Evolutionary conservation across 2,113 vertebrate species (phyloP).

Genomic region (Cranoglanis bouderius): DNA sequence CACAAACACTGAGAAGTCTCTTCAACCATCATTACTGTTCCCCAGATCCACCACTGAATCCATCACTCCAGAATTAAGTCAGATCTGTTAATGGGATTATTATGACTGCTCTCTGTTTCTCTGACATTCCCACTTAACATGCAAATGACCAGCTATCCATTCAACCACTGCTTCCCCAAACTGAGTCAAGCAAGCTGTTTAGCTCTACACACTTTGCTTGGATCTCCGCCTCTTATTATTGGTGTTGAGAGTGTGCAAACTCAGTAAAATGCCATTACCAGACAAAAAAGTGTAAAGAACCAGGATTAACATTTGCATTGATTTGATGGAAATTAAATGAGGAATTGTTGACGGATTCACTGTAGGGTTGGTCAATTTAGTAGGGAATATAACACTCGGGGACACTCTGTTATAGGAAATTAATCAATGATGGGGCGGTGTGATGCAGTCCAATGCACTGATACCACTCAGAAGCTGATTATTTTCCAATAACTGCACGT

Average conservation of each 20-base stretch:
- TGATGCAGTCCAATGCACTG: neutral
- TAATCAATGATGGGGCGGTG: neutral
- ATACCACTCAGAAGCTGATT: neutral
- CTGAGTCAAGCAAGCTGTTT: neutral
- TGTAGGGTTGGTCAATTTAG: neutral
- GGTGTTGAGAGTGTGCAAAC: neutral
- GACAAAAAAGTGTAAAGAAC: neutral
- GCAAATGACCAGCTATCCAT: slow-evolving; percentile 33
- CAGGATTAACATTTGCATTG: neutral
- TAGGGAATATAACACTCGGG: neutral
- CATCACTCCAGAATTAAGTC: neutral
- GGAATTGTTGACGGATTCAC: neutral
- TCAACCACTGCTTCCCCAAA: neutral
- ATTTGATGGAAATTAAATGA: neutral
- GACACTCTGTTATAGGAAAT: neutral
- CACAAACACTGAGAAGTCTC: neutral
- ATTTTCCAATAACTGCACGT: no score
- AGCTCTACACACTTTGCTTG: neutral
- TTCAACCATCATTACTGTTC: neutral
- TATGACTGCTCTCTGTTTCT: slow-evolving; percentile 25
- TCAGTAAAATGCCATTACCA: neutral
- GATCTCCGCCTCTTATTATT: neutral
- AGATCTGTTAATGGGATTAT: slow-evolving; percentile 36
- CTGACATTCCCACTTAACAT: slow-evolving; percentile 37
- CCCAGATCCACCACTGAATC: neutral